These are phyloP conservation scores for Dryoscopus gambensis DNA, from an alignment of 2,113 vertebrate species.

Conservation along the genomic window DNA sequence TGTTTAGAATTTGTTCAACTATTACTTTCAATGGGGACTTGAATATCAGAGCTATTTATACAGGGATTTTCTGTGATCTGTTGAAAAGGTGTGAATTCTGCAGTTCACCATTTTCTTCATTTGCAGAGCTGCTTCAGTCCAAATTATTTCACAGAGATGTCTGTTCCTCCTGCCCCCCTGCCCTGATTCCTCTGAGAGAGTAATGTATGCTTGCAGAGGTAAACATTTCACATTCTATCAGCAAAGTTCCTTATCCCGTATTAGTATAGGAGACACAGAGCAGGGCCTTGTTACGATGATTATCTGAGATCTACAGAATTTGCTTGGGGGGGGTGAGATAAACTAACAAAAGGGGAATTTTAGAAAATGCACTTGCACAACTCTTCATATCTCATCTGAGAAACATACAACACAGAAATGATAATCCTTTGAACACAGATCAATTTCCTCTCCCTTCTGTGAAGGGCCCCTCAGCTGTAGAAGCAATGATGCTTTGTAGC, in stretches of 20 bases:
- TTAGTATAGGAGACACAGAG: neutral
- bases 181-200: neutral
- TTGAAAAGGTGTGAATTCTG: slow-evolving; percentile 18
- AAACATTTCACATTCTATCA: slow-evolving; percentile 45
- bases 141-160: neutral
- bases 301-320: slow-evolving; percentile 35
- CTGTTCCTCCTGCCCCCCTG: neutral
- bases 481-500: neutral
- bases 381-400: neutral
- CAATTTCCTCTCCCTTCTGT: neutral
- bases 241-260: neutral
- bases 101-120: slow-evolving; percentile 48
- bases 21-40: slow-evolving; percentile 33
- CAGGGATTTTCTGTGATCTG: slow-evolving; percentile 9
- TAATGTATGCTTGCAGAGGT: slow-evolving; percentile 15
- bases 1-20: slow-evolving; percentile 15
- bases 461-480: neutral
- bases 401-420: neutral
- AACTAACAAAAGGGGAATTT: slow-evolving; percentile 29
- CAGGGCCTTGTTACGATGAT: slow-evolving; percentile 11
- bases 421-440: neutral
- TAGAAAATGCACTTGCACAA: neutral
- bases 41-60: slow-evolving; percentile 45
- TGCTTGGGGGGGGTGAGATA: neutral
- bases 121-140: slow-evolving; percentile 46